Evolutionary conservation across 1,140 invertebrate genomes (phyloP).

Genomic region (Hycleus phaleratus): DNA sequence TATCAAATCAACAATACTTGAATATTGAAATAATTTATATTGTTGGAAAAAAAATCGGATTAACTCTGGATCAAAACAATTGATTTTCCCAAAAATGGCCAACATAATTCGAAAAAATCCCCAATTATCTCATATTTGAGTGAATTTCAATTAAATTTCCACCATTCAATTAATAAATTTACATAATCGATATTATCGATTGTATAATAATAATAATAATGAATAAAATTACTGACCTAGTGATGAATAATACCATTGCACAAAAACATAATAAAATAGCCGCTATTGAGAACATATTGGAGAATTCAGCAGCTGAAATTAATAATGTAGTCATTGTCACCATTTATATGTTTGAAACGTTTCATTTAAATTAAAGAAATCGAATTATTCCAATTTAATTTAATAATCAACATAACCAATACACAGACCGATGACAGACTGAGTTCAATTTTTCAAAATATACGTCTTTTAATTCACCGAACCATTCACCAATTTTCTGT

Average conservation of each 20-base stretch:
- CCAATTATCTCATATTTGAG: neutral
- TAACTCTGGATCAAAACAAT: neutral
- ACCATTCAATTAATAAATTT: neutral
- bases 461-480: neutral
- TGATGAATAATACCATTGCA: slow-evolving; percentile 52
- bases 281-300: slow-evolving; percentile 53
- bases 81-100: neutral
- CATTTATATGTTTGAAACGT: slow-evolving; percentile 4
- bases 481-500: neutral
- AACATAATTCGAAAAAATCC: neutral
- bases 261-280: slow-evolving; percentile 54
- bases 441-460: neutral
- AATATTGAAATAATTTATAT: too few relatives aligned
- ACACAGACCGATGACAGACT: neutral
- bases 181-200: neutral
- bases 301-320: slow-evolving; percentile 53
- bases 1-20: too few relatives aligned
- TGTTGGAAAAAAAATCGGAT: neutral
- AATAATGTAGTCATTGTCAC: slow-evolving; percentile 51
- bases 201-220: slow-evolving; percentile 5
- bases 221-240: slow-evolving; percentile 41
- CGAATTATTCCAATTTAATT: neutral
- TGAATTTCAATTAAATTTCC: neutral
- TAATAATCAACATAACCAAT: neutral
- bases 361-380: too few relatives aligned